Percentiles rank a stretch among this genome's conserved stretches.
phyloP scores from a whole-genome alignment of 1,140 invertebrate genomes.

The Drosophila subobscura region DNA sequence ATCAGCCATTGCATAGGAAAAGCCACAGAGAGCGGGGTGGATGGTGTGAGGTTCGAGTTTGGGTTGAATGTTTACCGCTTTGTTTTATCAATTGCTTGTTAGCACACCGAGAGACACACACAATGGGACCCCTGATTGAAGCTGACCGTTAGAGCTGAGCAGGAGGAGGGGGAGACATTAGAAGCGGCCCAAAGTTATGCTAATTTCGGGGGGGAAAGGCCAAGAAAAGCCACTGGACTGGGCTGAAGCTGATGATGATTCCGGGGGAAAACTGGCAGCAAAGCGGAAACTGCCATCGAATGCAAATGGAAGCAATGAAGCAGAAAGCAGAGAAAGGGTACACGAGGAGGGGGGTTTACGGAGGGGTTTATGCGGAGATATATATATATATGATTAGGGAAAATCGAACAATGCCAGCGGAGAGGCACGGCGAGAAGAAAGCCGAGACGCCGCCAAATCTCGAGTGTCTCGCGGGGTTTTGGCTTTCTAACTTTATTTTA shows the following conservation, averaged over 20 bases:
- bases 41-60: background rate
- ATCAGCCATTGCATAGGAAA: conserved; percentile 46
- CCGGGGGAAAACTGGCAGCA: conserved; percentile 51
- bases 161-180: conserved; percentile 26
- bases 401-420: conserved; percentile 73
- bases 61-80: conserved; percentile 54
- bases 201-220: conserved; percentile 47
- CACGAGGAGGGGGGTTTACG: too few species aligned
- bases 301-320: conserved; percentile 79
- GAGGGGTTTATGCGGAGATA: conserved; percentile 11
- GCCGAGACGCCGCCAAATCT: conserved; percentile 43
- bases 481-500: conserved; percentile 62
- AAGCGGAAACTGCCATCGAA: conserved; percentile 48
- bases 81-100: conserved; percentile 65
- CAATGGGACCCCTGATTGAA: conserved; percentile 39
- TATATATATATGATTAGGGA: conserved; percentile 79
- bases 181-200: conserved; percentile 56
- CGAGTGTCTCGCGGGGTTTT: conserved; percentile 7
- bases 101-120: conserved; percentile 20
- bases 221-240: conserved; percentile 32
- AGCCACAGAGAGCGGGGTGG: background rate
- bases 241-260: conserved; percentile 43
- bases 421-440: conserved; percentile 37
- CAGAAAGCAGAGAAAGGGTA: conserved; percentile 46
- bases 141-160: conserved; percentile 46